phyloP scores from a whole-genome alignment of 2,797 vertebrate species.

The Zalophus californianus region DNA sequence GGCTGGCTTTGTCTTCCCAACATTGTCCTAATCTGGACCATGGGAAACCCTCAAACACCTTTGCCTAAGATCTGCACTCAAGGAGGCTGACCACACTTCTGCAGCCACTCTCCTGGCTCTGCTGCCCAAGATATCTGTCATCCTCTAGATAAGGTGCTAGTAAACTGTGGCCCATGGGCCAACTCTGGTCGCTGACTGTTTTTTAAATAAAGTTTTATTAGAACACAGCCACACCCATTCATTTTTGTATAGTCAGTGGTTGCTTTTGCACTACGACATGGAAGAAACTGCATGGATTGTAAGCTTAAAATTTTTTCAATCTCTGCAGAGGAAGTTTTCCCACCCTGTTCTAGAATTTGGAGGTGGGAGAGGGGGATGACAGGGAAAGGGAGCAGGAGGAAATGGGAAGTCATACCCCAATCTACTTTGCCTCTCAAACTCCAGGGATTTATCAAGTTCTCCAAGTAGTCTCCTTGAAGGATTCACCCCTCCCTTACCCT shows the following conservation, averaged over 20 bases:
- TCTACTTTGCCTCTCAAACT: background rate
- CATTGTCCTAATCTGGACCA: background rate
- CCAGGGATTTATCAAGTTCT: background rate
- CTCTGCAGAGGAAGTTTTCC: background rate
- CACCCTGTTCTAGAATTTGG: background rate
- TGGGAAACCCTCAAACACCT: background rate
- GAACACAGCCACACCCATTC: background rate
- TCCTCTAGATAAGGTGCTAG: accelerated
- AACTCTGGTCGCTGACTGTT: background rate
- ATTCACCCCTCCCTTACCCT: background rate
- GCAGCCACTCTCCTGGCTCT: background rate
- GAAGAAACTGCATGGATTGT: background rate
- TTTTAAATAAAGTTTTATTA: background rate
- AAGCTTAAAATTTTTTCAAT: background rate
- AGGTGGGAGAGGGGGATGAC: accelerated
- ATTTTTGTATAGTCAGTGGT: background rate
- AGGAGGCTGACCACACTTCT: background rate
- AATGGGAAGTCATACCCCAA: background rate
- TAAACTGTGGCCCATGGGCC: background rate
- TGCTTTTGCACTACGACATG: background rate
- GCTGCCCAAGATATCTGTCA: background rate
- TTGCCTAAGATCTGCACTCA: background rate
- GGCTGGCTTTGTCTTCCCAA: background rate
- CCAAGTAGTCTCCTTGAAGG: background rate
- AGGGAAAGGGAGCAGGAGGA: background rate